Conservation (phyloP, 2,797 vertebrate genomes). For the Scolopax bukidnonensis region DNA sequence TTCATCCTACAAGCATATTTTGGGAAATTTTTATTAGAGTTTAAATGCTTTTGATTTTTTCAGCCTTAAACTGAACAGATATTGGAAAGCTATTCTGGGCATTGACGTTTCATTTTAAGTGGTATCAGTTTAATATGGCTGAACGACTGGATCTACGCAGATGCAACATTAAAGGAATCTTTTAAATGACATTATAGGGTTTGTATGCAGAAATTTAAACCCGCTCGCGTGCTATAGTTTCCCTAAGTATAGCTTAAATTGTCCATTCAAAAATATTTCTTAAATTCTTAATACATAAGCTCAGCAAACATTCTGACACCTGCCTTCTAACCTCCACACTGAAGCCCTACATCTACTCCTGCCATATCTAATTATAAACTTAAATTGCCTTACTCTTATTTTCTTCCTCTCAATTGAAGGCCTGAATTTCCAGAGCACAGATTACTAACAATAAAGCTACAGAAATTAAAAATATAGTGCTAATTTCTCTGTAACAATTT, state of each 20-base stretch:
- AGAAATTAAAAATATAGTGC: not conserved
- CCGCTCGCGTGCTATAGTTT: not conserved
- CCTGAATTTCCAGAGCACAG: not conserved
- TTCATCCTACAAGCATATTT: conserved; percentile 24
- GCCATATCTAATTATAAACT: not conserved
- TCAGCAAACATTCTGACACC: not conserved
- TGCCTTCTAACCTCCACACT: not conserved
- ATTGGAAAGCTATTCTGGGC: not conserved
- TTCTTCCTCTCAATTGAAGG: not conserved
- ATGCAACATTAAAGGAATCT: not conserved
- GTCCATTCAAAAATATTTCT: not conserved
- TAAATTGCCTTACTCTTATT: not conserved
- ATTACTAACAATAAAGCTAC: not conserved
- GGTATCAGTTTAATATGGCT: not conserved
- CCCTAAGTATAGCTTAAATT: not conserved
- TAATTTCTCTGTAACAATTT: not conserved
- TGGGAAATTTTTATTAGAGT: not conserved
- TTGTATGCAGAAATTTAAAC: not conserved
- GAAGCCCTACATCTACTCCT: not conserved
- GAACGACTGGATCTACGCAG: not conserved
- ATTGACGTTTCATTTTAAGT: accelerated
- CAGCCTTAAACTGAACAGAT: not conserved
- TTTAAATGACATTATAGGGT: not conserved
- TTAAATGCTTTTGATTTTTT: conserved; percentile 1
- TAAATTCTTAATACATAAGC: not conserved